Conservation (phyloP, 1,140 invertebrate species). For the Drosophila miranda region DNA sequence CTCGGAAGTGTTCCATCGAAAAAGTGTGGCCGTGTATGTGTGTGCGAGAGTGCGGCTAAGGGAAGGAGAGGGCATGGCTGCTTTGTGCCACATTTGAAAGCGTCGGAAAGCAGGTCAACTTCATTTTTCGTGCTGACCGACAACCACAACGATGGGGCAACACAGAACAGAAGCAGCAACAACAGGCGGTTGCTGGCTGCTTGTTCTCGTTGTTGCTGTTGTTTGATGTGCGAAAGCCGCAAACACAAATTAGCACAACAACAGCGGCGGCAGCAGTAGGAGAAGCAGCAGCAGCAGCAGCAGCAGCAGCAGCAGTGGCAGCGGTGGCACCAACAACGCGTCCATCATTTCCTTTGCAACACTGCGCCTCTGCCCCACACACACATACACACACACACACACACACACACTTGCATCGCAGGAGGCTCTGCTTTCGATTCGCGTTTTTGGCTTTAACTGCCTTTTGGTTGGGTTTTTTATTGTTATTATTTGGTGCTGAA, state of each 20-base stretch:
- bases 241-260: slow-evolving; percentile 75
- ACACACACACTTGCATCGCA: slow-evolving; percentile 8
- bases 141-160: slow-evolving; percentile 40
- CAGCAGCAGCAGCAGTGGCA: slow-evolving; percentile 17
- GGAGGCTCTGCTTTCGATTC: slow-evolving; percentile 37
- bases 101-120: slow-evolving; percentile 69
- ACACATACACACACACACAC: too few relatives aligned
- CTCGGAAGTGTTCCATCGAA: slow-evolving; percentile 10
- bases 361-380: slow-evolving; percentile 44
- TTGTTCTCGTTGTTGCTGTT: slow-evolving; percentile 22
- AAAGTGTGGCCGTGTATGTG: slow-evolving; percentile 68
- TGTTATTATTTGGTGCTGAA: slow-evolving; percentile 65
- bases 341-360: slow-evolving; percentile 75
- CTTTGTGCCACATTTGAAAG: slow-evolving; percentile 53
- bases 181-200: slow-evolving; percentile 37
- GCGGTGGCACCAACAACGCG: slow-evolving; percentile 33
- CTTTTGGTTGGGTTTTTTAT: slow-evolving; percentile 65
- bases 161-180: slow-evolving; percentile 29
- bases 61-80: slow-evolving; percentile 17
- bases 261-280: slow-evolving; percentile 2
- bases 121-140: slow-evolving; percentile 75
- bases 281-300: slow-evolving; percentile 4
- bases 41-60: slow-evolving; percentile 46
- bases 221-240: slow-evolving; percentile 70
- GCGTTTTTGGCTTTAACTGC: slow-evolving; percentile 62